Percentiles rank a stretch among this genome's conserved stretches.
These are phyloP conservation scores for Eilema griseolum DNA, from an alignment of 2,888 invertebrate genomes.

Conservation along the genomic window DNA sequence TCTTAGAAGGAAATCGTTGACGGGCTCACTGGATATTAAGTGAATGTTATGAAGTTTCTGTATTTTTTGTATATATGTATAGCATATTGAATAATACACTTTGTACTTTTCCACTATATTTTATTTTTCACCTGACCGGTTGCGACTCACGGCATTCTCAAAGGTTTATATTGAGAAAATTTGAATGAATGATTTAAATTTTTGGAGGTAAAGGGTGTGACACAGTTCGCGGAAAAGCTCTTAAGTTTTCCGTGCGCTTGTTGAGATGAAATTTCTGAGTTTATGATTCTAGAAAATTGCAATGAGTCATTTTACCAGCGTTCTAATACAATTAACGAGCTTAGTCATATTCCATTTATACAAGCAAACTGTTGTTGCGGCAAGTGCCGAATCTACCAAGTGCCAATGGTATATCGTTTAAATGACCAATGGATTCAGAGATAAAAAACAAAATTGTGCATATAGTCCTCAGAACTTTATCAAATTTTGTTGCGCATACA, in stretches of 20 bases:
- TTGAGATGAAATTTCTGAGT: constrained; percentile 1
- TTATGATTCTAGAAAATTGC: constrained; percentile 3
- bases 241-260: not conserved
- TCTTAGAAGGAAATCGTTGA: constrained; percentile 11
- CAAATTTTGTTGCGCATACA: not conserved
- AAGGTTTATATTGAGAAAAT: too few relatives aligned
- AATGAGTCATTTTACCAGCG: constrained; percentile 8
- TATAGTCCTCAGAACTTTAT: not conserved
- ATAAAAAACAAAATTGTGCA: too few relatives aligned
- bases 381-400: not conserved
- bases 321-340: not conserved
- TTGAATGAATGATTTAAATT: too few relatives aligned
- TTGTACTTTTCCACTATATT: too few relatives aligned
- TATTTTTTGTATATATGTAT: not conserved
- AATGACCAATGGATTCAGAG: not conserved
- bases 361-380: not conserved
- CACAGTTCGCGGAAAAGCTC: not conserved
- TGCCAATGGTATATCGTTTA: not conserved
- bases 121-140: too few relatives aligned
- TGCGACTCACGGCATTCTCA: too few relatives aligned
- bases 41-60: not conserved
- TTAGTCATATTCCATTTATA: constrained; percentile 9
- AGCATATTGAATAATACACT: too few relatives aligned
- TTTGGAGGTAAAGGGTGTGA: too few relatives aligned
- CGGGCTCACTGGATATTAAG: not conserved